Conservation (phyloP, 2,888 invertebrate species). For the Nymphalis polychloros region DNA sequence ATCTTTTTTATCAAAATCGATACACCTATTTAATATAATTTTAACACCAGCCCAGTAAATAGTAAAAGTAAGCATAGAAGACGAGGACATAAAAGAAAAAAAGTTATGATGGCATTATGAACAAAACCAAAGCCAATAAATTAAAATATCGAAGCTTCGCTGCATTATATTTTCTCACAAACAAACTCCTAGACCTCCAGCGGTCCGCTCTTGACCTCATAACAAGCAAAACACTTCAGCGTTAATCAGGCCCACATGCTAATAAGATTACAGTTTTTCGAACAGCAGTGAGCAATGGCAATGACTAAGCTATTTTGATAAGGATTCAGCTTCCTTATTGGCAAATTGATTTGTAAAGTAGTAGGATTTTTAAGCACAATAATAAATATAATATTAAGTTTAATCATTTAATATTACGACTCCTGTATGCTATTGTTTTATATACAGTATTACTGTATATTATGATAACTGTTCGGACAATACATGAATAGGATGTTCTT, state of each 20-base stretch:
- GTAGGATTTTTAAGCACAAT: background rate
- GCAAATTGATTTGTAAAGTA: conserved; percentile 8
- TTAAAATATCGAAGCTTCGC: background rate
- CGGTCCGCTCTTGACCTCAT: conserved; percentile 47
- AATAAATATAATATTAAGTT: background rate
- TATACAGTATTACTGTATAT: no score
- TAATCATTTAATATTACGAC: no score
- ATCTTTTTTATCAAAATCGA: no score
- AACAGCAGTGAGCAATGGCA: conserved; percentile 48
- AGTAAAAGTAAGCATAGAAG: no score
- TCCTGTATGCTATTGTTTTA: no score
- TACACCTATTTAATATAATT: no score
- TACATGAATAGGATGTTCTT: no score
- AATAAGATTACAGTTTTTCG: conserved; percentile 61
- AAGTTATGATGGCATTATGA: no score
- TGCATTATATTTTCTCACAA: conserved; percentile 1
- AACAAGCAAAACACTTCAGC: conserved; percentile 49
- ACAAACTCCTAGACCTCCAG: conserved; percentile 12
- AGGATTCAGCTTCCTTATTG: conserved; percentile 24
- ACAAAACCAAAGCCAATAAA: background rate
- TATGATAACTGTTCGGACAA: no score
- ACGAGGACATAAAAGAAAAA: no score
- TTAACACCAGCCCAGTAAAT: no score
- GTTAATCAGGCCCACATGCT: conserved; percentile 44
- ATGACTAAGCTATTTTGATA: conserved; percentile 48